Conservation (phyloP, 2,113 vertebrate species). For the Ceuthmochares aereus region DNA sequence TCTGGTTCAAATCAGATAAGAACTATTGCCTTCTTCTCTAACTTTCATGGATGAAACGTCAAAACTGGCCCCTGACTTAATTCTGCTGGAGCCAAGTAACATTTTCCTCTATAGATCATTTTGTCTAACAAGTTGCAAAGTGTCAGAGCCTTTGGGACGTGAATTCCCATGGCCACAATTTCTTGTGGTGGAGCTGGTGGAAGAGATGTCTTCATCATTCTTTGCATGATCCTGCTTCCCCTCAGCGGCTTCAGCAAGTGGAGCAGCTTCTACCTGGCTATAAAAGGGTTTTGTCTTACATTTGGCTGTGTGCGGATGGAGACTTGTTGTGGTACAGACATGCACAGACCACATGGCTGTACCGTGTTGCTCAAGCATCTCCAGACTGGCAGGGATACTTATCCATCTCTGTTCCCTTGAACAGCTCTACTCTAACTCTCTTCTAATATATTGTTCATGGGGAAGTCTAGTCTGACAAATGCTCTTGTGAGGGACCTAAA, state of each 20-base stretch:
- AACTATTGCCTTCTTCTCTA: neutral
- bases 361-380: neutral
- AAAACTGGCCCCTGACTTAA: rapidly evolving
- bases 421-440: neutral
- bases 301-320: neutral
- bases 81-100: neutral
- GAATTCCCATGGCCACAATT: neutral
- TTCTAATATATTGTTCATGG: neutral
- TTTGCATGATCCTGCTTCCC: neutral
- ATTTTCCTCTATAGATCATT: neutral
- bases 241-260: rapidly evolving
- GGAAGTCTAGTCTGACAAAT: neutral
- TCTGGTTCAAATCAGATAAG: neutral
- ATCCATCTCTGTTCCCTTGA: neutral
- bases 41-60: rapidly evolving
- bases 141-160: neutral
- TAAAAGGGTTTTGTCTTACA: neutral
- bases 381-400: neutral
- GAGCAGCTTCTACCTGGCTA: neutral
- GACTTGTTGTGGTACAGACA: neutral
- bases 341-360: neutral
- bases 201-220: neutral
- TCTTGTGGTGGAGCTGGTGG: rapidly evolving
- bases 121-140: neutral
- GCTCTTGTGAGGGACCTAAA: neutral